A percentile compares a stretch with the other conserved stretches of the same genome.
Evolutionary conservation across 2,797 vertebrate genomes (phyloP).

Genomic region (Ibycter americanus): DNA sequence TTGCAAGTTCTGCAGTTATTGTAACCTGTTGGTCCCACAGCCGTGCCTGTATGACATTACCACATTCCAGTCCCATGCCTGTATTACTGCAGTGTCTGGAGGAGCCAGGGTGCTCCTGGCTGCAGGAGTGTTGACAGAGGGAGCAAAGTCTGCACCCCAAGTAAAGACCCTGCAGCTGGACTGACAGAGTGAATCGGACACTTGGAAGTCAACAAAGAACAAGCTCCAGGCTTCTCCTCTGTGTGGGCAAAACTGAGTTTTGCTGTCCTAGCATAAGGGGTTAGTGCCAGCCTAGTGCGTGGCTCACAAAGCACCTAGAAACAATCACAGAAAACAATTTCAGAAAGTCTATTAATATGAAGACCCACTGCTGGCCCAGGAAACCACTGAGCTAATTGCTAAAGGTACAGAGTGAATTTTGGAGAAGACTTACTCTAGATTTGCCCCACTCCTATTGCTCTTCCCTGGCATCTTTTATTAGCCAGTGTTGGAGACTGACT

Average conservation of each 20-base stretch:
- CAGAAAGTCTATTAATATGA: background rate
- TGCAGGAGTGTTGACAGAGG: background rate
- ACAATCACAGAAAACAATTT: background rate
- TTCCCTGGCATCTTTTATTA: background rate
- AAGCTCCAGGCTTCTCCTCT: background rate
- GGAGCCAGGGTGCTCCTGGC: background rate
- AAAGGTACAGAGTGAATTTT: background rate
- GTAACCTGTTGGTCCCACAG: background rate
- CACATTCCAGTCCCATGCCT: background rate
- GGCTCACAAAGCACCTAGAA: background rate
- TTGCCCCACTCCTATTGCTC: background rate
- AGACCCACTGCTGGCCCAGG: background rate
- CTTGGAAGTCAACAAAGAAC: background rate
- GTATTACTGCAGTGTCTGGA: background rate
- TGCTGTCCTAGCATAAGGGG: background rate
- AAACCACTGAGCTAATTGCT: background rate
- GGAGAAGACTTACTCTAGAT: background rate
- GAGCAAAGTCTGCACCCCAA: background rate
- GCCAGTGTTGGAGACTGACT: background rate
- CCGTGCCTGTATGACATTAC: background rate
- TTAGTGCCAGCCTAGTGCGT: background rate
- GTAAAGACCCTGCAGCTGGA: background rate
- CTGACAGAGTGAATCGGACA: background rate
- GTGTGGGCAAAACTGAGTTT: background rate
- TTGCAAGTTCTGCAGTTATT: background rate